A percentile compares a stretch with the other conserved stretches of the same genome.
These are phyloP conservation scores for Furcifer pardalis DNA, from an alignment of 2,797 vertebrate species.

Conservation along the genomic window DNA sequence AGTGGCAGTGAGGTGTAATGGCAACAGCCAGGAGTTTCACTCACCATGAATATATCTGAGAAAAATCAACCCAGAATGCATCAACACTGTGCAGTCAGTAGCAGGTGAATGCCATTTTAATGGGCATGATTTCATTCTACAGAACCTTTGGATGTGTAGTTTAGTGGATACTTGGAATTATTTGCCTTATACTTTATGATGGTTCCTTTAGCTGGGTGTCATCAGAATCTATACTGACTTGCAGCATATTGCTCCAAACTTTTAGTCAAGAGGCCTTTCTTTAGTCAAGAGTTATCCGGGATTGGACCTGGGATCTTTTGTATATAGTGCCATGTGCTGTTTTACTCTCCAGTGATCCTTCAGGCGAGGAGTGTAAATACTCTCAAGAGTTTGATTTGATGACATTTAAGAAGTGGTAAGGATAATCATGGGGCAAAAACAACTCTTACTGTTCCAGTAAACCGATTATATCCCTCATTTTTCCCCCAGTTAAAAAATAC, in stretches of 20 bases:
- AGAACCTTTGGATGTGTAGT: background rate
- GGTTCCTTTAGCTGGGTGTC: background rate
- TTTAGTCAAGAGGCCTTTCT: background rate
- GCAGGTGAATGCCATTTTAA: no score
- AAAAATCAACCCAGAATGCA: background rate
- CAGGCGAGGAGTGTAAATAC: background rate
- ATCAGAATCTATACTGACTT: background rate
- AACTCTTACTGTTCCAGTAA: fast-evolving
- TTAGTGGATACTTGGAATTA: no score
- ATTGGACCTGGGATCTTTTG: background rate
- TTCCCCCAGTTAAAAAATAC: background rate
- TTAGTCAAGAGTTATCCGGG: background rate
- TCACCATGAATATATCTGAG: background rate
- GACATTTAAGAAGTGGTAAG: background rate
- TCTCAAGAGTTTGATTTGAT: background rate
- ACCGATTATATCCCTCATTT: background rate
- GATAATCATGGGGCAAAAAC: background rate
- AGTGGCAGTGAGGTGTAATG: background rate
- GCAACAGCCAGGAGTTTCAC: background rate
- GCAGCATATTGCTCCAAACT: background rate
- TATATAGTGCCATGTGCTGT: background rate
- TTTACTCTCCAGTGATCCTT: background rate
- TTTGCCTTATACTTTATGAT: background rate
- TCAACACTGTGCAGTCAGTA: no score
- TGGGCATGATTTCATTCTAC: background rate